These are phyloP conservation scores for Podocnemis expansa DNA, from an alignment of 2,113 vertebrate species.

Conservation along the genomic window DNA sequence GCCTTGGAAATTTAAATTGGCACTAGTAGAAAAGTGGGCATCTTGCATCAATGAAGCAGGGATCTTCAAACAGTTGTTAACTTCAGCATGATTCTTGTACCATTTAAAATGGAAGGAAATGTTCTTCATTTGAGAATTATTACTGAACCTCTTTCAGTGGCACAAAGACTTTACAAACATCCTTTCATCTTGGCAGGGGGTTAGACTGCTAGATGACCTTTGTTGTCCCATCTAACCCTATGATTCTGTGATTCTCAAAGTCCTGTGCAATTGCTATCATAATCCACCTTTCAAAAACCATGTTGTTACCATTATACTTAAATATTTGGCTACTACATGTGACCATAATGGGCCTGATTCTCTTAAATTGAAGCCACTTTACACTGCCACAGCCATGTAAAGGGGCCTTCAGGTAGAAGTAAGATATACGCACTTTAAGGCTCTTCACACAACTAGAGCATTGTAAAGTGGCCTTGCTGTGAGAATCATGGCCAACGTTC, in stretches of 20 bases:
- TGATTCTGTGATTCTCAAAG: background rate
- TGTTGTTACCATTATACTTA: background rate
- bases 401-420: background rate
- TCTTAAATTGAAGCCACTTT: background rate
- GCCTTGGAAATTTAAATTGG: background rate
- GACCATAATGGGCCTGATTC: background rate
- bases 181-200: background rate
- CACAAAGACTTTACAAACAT: background rate
- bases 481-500: background rate
- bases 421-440: background rate
- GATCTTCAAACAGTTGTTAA: conserved; percentile 4
- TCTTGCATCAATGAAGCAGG: background rate
- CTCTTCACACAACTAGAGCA: background rate
- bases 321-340: background rate
- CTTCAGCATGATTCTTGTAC: conserved; percentile 15
- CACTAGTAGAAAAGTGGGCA: background rate
- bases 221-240: background rate
- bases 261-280: background rate
- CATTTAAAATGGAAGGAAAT: conserved; percentile 8
- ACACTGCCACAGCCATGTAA: background rate
- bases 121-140: background rate
- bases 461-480: background rate
- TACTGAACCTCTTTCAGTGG: background rate
- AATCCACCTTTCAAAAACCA: background rate
- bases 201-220: background rate